Base-by-base conservation (phyloP, 2,113 vertebrate species). In the Cyprinodon variegatus region DNA sequence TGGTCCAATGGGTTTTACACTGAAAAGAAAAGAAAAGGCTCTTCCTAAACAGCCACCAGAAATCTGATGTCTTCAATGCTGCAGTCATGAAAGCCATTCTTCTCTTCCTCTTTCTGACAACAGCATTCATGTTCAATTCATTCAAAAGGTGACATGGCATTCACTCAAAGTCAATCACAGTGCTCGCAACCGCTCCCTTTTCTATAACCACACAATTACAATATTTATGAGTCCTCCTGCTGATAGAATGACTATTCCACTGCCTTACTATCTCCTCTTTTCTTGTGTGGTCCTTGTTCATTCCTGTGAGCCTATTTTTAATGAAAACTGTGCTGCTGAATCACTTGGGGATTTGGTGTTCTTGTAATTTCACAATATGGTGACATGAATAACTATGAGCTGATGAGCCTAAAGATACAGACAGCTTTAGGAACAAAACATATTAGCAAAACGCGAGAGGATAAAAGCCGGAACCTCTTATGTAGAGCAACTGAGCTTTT, bases 191-290 rank as follows among this genome's bases (percentile, higher is more conserved):
- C 15, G 37, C 78, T 89, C 60, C 62, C 73, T 84, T 87, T 93
- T 89, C 90, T 88, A 89, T 86, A 90, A 87, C 83, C 84, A 84
- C 80, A 92, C 88, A 92, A 94, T 94, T 93, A 94, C 89, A 93
- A 94, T 94, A 94, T 94, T 92, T 92, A 94, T 94, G 91, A 94
- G 93, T 77, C 73, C 77, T 88, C 81, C 80, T 72, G 85, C 89
- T 82, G 89, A 91, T 92, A 84, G 88, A 92, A 88, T 88, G 76
- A 89, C 82, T 81, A 81, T 92, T 92, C 90, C 65, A 64, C 78
- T 45, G 67, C 61, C 73, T 41, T 41, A 57, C 72, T 76, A 70
- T 81, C 86, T 81, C 76, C 45, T 4, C 48, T 59, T 87, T 80
- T 69, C 86, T 92, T 81, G 75, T 84, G 85, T 86, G 72, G 75